Conservation (phyloP, 2,797 vertebrate species). For the Balearica regulorum region DNA sequence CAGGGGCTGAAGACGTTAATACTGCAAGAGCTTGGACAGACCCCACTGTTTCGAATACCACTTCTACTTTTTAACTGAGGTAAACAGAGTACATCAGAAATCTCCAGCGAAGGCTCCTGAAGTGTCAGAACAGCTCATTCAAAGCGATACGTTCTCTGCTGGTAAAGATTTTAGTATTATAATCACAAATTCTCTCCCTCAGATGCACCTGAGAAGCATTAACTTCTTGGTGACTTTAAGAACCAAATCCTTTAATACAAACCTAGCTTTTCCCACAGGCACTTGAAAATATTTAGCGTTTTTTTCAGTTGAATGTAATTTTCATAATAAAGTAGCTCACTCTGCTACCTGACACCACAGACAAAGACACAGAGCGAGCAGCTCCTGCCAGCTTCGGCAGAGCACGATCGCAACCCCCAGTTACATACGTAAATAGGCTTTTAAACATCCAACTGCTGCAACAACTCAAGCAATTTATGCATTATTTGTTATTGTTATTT, state of each 20-base stretch:
- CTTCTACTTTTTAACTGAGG: not conserved
- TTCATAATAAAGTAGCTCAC: conserved; percentile 60
- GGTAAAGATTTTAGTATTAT: conserved; percentile 22
- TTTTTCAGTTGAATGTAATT: conserved; percentile 58
- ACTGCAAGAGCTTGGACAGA: not conserved
- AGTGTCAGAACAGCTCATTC: not conserved
- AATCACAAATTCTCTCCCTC: conserved; percentile 18
- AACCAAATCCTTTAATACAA: conserved; percentile 57
- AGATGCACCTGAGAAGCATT: conserved; percentile 50
- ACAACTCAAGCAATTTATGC: not conserved
- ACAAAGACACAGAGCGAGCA: conserved; percentile 14
- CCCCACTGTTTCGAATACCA: not conserved
- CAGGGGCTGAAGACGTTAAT: not conserved
- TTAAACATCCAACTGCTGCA: not conserved
- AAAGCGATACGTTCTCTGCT: not conserved
- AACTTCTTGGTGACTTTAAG: conserved; percentile 50
- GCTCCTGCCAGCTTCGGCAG: conserved; percentile 19
- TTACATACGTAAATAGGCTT: not conserved
- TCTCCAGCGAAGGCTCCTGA: not conserved
- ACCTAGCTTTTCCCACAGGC: conserved; percentile 52
- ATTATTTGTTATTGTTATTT: not conserved
- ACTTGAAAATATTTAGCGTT: conserved; percentile 59
- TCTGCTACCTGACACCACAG: conserved; percentile 48
- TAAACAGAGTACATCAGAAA: conserved; percentile 1
- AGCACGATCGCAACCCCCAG: not conserved